Evolutionary conservation across 2,113 vertebrate genomes (phyloP).

Genomic region (Apaloderma vittatum): DNA sequence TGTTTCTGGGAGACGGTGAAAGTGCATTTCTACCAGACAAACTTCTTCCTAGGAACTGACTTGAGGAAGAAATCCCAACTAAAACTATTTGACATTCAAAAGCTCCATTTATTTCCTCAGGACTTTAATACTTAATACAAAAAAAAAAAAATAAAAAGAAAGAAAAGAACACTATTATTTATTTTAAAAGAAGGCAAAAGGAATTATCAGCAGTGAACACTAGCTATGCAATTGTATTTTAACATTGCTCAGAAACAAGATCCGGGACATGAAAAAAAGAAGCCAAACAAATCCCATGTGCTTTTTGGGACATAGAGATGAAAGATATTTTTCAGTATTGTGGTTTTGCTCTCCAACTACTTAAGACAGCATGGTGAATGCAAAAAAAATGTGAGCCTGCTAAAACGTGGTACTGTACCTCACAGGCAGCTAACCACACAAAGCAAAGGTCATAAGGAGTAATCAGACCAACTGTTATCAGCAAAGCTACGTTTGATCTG

Average conservation of each 20-base stretch:
- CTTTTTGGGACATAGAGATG: conserved; percentile 6
- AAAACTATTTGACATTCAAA: conserved; percentile 42
- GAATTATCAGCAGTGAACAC: not conserved
- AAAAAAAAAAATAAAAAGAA: fast-evolving
- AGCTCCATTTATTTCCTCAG: conserved; percentile 59
- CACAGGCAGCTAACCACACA: conserved; percentile 11
- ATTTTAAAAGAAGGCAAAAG: conserved; percentile 19
- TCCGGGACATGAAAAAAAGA: not conserved
- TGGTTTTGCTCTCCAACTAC: conserved; percentile 44
- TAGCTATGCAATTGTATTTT: conserved; percentile 1
- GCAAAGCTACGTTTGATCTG: conserved; percentile 63
- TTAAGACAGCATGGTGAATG: not conserved
- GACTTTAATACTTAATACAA: not conserved
- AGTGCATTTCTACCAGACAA: not conserved
- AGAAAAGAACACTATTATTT: not conserved
- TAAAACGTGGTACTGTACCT: not conserved
- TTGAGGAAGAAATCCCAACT: conserved; percentile 35
- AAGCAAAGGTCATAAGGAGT: conserved; percentile 65
- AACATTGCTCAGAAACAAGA: conserved; percentile 24
- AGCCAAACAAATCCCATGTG: conserved; percentile 42
- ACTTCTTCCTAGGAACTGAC: not conserved
- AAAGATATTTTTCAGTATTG: not conserved
- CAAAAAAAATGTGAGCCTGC: not conserved
- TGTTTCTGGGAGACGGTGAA: not conserved
- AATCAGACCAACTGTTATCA: conserved; percentile 64